Base-by-base conservation (phyloP, 2,888 invertebrate species). In the Scrobipalpa atriplicella region DNA sequence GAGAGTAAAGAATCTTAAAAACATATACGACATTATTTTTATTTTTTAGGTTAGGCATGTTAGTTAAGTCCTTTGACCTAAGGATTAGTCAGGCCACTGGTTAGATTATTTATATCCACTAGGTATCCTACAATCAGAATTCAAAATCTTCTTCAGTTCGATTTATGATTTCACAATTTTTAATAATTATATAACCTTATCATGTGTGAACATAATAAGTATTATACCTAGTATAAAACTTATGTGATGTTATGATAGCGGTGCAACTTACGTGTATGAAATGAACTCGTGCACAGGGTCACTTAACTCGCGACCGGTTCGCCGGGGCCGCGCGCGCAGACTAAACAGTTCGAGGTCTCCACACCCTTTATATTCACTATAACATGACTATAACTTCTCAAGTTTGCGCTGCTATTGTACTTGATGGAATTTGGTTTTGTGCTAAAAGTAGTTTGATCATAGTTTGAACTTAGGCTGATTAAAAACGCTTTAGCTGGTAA, bases 311-410 rank as follows among this genome's bases (percentile, higher is more conserved):
- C 90, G 86, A 88, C 90, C 86, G 86, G 83, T 87, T 82, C 79
- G 78, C 73, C 79, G 81, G 77, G 81, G 79, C 80, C 81, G 82
- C 82, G 78, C 75, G 74, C 79, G 80, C 83, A 82, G 84, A 92
- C 91, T 92, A 89, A 90, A 86, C 87, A 80, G 84, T 84, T 83
- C 82, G 86, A 85, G 84, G 85, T 83, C 86, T 86, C 77, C 69
- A 71, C 75, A 81, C 77, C 79, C 85, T 86, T 89, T 90, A 85
- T 90, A 86, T 88, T 79, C 81, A 78, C 78, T 79, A 77, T 79
- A 81, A 84, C 77, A 87, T 79, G 80, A 78, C 78, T 79, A 77
- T 79, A 81, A 84, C 77, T 80, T 79, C 75, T 68, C 38, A 38
- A 38, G n/a, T 58, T 56, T 13, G 19, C 54, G 21, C n/a, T 21